Evolutionary conservation across 1,140 invertebrate genomes (phyloP).

Genomic region (Heliothis subflexa): DNA sequence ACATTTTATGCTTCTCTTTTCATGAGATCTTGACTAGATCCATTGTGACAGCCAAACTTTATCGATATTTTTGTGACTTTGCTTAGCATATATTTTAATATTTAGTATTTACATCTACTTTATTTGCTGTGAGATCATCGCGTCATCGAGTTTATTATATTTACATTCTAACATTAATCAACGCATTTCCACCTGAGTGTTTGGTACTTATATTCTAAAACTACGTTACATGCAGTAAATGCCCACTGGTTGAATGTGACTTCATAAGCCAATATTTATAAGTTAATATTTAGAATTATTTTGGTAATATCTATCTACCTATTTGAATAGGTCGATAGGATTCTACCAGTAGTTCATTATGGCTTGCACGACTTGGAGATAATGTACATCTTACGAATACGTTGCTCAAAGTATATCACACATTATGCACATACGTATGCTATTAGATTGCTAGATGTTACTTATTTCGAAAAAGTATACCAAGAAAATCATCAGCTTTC

Average conservation of each 20-base stretch:
- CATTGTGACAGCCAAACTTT: neutral
- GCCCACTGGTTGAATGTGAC: slow-evolving; percentile 24
- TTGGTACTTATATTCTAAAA: neutral
- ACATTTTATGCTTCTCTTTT: slow-evolving; percentile 22
- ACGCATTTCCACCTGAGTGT: neutral
- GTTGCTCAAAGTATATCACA: neutral
- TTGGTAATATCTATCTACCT: neutral
- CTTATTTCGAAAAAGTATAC: no score
- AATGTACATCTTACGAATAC: slow-evolving; percentile 2
- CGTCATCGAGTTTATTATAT: slow-evolving; percentile 12
- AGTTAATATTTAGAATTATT: neutral
- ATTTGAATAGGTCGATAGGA: no score
- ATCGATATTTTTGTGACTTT: slow-evolving; percentile 9
- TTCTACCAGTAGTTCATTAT: neutral
- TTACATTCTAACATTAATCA: slow-evolving; percentile 6
- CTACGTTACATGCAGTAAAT: slow-evolving; percentile 24
- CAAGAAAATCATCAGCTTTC: no score
- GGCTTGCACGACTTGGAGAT: neutral
- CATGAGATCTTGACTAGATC: slow-evolving; percentile 9
- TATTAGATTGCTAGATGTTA: no score
- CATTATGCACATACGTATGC: neutral
- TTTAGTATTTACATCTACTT: slow-evolving; percentile 31
- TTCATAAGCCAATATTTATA: slow-evolving; percentile 21
- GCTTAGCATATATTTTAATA: slow-evolving; percentile 2
- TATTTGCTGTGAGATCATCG: slow-evolving; percentile 37